A percentile compares a stretch with the other conserved stretches of the same genome.
Evolutionary conservation across 2,797 vertebrate species (phyloP).

Genomic region (Malacoraja senta): DNA sequence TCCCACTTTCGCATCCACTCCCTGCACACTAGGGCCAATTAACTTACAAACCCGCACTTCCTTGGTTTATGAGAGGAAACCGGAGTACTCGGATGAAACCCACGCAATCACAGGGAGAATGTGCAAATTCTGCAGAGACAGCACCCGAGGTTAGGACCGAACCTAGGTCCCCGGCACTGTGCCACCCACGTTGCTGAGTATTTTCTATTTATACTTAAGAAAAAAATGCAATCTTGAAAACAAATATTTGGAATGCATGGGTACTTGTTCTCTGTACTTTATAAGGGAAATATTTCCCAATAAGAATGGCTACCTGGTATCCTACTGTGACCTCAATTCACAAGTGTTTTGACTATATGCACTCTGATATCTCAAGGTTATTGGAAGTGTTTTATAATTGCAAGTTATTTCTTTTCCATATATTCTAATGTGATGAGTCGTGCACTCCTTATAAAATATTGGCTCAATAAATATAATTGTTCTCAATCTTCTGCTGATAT

Average conservation of each 20-base stretch:
- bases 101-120: no score
- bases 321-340: background rate
- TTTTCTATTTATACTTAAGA: no score
- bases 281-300: background rate
- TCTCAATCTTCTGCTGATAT: background rate
- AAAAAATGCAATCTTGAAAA: background rate
- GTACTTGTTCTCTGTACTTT: background rate
- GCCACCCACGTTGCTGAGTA: no score
- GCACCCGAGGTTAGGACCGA: no score
- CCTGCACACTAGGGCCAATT: no score
- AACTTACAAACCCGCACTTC: no score
- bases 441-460: background rate
- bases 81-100: no score
- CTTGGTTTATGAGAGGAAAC: no score
- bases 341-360: background rate
- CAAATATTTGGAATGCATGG: background rate
- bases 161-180: no score
- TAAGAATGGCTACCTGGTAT: background rate
- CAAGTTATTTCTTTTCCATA: background rate
- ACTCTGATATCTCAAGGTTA: no score
- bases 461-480: background rate
- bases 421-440: background rate
- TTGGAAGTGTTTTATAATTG: background rate
- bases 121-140: no score
- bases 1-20: no score